Conservation (phyloP, 2,888 invertebrate genomes). For the Miltochrista miniata region DNA sequence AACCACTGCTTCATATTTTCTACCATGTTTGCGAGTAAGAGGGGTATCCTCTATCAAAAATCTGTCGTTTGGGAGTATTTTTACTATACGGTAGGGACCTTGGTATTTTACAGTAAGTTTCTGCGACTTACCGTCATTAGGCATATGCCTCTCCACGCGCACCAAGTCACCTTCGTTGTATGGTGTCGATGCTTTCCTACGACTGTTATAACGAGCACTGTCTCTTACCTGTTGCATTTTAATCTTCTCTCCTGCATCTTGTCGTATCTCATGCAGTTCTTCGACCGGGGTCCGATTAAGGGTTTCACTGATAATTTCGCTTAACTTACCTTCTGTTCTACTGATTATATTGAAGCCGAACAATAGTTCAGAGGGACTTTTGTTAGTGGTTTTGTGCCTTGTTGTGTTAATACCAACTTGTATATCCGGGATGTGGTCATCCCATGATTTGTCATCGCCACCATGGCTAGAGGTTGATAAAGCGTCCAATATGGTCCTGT, state of each 20-base stretch:
- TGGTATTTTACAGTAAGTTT: constrained; percentile 4
- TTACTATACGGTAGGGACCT: constrained; percentile 1
- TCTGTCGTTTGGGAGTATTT: neutral
- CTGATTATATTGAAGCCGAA: neutral
- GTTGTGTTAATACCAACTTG: constrained; percentile 3
- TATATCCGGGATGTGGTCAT: neutral
- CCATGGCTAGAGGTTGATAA: neutral
- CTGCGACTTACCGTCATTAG: constrained; percentile 3
- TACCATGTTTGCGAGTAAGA: neutral
- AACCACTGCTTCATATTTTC: too few relatives aligned
- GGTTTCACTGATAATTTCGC: neutral
- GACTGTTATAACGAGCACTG: neutral
- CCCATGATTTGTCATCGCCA: constrained; percentile 3
- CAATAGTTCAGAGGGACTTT: constrained; percentile 1
- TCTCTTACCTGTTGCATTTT: neutral
- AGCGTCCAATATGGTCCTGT: constrained; percentile 7
- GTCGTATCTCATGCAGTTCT: neutral
- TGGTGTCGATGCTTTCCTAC: neutral
- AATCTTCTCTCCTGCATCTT: neutral
- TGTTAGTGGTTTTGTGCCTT: neutral
- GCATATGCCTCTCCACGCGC: constrained; percentile 1
- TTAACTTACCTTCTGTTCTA: neutral
- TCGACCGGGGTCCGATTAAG: neutral
- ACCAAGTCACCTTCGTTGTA: constrained; percentile 1
- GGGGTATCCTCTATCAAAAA: neutral